Conservation (phyloP, 2,113 vertebrate species). For the Labrus mixtus region DNA sequence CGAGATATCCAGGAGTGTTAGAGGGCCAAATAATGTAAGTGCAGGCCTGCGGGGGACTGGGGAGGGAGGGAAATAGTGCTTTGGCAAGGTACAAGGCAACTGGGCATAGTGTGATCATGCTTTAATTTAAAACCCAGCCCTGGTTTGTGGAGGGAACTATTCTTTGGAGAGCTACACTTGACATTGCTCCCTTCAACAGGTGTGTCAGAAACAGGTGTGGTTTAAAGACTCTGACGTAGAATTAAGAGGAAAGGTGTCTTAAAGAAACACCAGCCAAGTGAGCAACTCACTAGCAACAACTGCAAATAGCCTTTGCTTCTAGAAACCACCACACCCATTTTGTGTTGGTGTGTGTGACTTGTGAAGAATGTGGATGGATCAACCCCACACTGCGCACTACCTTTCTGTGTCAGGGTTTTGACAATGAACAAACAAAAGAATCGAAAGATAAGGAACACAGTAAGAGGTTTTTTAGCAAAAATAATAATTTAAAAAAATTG, state of each 20-base stretch:
- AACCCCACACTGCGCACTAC: background rate
- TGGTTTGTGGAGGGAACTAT: background rate
- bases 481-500: background rate
- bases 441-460: too few species aligned
- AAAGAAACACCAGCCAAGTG: constrained; percentile 13
- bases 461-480: too few species aligned
- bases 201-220: constrained; percentile 33
- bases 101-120: too few species aligned
- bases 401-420: background rate
- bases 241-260: constrained; percentile 26
- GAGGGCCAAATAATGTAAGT: too few species aligned
- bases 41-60: too few species aligned
- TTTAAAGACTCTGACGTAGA: background rate
- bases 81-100: too few species aligned
- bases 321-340: constrained; percentile 53
- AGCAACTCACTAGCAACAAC: background rate
- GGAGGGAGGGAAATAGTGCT: too few species aligned
- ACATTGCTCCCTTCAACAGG: constrained; percentile 15
- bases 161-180: background rate
- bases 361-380: constrained; percentile 60
- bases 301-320: constrained; percentile 28
- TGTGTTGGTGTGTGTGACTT: constrained; percentile 18
- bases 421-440: background rate
- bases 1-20: too few species aligned
- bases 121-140: too few species aligned